Evolutionary conservation across 2,797 vertebrate genomes (phyloP), one percentile per base, ranked within the genome.

Genomic region (Urocyon cinereoargenteus): DNA sequence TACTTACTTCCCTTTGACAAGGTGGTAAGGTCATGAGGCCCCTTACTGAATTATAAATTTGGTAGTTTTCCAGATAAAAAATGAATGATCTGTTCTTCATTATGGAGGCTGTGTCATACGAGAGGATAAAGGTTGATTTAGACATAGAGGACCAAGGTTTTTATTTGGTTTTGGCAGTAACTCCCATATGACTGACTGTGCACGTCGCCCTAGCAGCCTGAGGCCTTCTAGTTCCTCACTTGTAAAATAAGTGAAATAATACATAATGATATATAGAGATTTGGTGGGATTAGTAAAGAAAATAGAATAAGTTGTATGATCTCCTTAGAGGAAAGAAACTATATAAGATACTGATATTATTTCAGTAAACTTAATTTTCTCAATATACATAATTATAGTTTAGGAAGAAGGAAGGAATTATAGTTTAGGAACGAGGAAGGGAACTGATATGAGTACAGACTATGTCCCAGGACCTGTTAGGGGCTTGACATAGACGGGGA

Each of bases 31-130:
- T 98, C 97, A 96, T 62, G 97, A 97, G 96, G 96, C 97, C 95
- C 89, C 66, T 97, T 84, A 94, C 78, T 96, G 92, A 96, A 95
- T 97, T 97, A 86, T 94, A 81, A 0, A 0, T 92, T 96, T 97
- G 92, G 93, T 96, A 96, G 82, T 95, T 97, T 97, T 97, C 92
- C 96, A 97, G 90, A 96, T 98, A 96, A 97, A 97, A 98, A 98
- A 96, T 92, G 95, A 96, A 96, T 57, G 90, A 91, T 97, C 97
- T 97, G 95, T 97, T 98, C 94, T 96, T 95, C 97, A 97, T 98
- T 98, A 97, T 53, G 62, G 64, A 97, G 90, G 51, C 85, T 89
- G 28, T 92, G 95, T 97, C 91, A 75, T 88, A 40, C 96, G 91
- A 96, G 64, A 92, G 89, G 82, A 88, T 90, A 96, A 95, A 97